Base-by-base conservation (phyloP, 2,888 invertebrate species). In the Conops quadrifasciatus region DNA sequence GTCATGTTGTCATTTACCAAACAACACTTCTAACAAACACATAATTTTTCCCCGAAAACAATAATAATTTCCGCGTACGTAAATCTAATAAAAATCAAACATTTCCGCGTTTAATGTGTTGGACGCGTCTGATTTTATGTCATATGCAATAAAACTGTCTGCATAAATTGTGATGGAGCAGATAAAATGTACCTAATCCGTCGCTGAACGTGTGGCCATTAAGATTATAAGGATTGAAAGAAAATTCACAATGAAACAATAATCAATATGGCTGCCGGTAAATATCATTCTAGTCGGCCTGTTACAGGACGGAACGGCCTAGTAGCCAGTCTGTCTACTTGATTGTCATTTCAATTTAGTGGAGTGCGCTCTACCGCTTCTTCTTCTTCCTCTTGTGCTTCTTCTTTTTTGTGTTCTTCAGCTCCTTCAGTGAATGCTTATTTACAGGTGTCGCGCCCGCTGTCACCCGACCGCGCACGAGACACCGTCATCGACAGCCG, bases 101-200 rank as follows among this genome's bases (percentile, higher is more conserved):
- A 53, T 51, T 53, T 56, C 15, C 53, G 21, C 21, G 15, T 36
- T 56, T 36, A 30, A 66, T 51, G 36, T 43, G 11, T 53, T 26
- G 26, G 36, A 36, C 58, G 58, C 51, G 51, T 66, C 66, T 30
- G 53, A 56, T 66, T 53, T 66, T 36, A 36, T 53, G 53, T 66
- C 66, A 21, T 30, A 53, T 53, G 53, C 53, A 21, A 66, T 15
- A 30, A 30, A 26, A 36, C 26, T 36, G 51, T 53, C 19, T 36
- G 21, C 53, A 53, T 66, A 53, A 66, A 53, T 66, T 53, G 11
- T 36, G 36, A 36, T 36, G 36, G 36, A n/a, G n/a, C n/a, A n/a
- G n/a, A n/a, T 15, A 19, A 53, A 15, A 21, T 66, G 26, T 60
- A 11, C 28, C 19, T 21, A 28, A 24, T 58, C 2, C 15, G 26